Percentiles rank a stretch among this genome's conserved stretches.
phyloP scores from a whole-genome alignment of 2,113 vertebrate genomes.

The Megaptera novaeangliae region DNA sequence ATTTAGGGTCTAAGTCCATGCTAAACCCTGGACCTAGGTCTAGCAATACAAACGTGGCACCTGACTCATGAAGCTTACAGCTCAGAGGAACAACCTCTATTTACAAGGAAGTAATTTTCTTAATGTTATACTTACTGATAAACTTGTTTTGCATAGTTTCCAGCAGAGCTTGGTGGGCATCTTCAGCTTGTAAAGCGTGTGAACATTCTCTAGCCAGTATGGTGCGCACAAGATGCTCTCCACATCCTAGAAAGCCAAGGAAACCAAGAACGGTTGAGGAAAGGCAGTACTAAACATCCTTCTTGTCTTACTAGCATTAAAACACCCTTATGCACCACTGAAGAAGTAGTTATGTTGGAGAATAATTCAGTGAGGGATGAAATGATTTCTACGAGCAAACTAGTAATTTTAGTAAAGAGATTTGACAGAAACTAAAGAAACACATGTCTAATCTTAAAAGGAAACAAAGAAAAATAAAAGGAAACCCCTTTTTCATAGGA shows the following conservation, averaged over 20 bases:
- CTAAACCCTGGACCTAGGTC: background rate
- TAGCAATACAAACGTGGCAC: background rate
- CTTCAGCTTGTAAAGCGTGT: conserved; percentile 94
- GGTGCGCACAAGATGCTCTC: conserved; percentile 98
- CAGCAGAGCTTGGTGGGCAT: conserved; percentile 97
- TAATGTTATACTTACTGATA: conserved; percentile 88
- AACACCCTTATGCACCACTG: background rate
- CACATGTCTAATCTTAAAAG: background rate
- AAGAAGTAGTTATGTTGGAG: background rate
- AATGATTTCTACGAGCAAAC: conserved; percentile 21
- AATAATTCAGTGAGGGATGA: conserved; percentile 43
- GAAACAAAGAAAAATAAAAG: conserved; percentile 26
- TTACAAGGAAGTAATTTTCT: background rate
- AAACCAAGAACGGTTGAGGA: conserved; percentile 45
- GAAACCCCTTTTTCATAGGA: background rate
- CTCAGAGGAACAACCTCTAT: background rate
- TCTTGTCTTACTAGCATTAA: background rate
- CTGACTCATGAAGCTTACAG: background rate
- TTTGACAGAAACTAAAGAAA: conserved; percentile 15
- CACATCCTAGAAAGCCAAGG: conserved; percentile 88
- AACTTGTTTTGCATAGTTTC: conserved; percentile 99
- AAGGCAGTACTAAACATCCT: background rate
- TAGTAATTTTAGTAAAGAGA: conserved; percentile 21
- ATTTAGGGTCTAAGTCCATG: background rate
- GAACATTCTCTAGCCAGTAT: conserved; percentile 98